phyloP scores from a whole-genome alignment of 2,797 vertebrate species.

The Mormyrus hasselquistii region DNA sequence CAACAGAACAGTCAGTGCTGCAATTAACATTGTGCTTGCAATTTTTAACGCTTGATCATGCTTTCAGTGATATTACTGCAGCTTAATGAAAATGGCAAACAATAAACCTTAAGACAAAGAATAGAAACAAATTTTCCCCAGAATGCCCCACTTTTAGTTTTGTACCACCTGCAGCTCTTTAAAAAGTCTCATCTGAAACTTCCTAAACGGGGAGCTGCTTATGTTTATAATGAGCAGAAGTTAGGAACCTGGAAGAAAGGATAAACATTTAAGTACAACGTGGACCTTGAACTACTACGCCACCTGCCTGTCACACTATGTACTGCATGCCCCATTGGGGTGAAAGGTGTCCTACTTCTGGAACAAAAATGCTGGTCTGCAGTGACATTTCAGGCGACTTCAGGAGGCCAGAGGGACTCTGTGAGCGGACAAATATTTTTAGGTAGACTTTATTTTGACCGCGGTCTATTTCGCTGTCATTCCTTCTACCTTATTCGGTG shows the following conservation, averaged over 20 bases:
- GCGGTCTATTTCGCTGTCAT: background rate
- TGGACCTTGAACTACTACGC: background rate
- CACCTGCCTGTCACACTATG: background rate
- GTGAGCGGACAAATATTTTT: constrained; percentile 2
- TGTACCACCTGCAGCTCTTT: background rate
- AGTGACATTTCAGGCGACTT: background rate
- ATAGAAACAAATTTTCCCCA: background rate
- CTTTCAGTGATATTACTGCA: background rate
- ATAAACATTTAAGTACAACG: background rate
- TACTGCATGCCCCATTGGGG: background rate
- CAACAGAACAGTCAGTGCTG: background rate
- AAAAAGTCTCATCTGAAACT: background rate
- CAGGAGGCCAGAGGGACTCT: background rate
- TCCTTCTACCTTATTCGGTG: background rate
- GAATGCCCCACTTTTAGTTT: background rate
- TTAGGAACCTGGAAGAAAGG: background rate
- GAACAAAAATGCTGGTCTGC: background rate
- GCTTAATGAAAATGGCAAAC: background rate
- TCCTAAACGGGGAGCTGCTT: background rate
- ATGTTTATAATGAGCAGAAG: background rate
- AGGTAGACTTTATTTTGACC: background rate
- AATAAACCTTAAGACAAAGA: background rate
- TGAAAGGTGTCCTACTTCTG: background rate
- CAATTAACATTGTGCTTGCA: background rate
- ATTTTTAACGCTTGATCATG: background rate